Base-by-base conservation (phyloP, 2,888 invertebrate species). In the Thalpophila matura region DNA sequence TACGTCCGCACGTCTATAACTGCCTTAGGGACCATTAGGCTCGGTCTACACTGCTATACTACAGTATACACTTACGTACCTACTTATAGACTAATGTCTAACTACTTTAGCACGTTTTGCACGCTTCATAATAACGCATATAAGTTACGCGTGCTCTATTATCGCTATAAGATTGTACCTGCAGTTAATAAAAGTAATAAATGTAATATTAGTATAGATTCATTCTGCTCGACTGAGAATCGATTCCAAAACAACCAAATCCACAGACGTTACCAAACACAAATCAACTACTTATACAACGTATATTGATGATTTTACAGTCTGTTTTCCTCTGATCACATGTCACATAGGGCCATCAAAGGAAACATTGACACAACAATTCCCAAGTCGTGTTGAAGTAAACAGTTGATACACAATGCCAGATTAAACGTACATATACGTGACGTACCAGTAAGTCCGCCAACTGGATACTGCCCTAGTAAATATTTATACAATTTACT, bases 371-470 rank as follows among this genome's bases (percentile, higher is more conserved):
- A 51, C 73, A 40, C 46, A 51, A 72, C 49, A 40, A 57, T 57
- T 46, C 66, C 46, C 66, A 9, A 22, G 50, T 35, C n/a, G 49
- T 27, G 26, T 47, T 42, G 20, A 50, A 38, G 68, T 65, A 66
- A 69, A 73, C 57, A 72, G 50, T 64, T 40, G 56, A 26, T 33
- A 64, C 26, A 64, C 43, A 71, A 29, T 43, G 16, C 57, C 9
- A 72, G 50, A 68, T 65, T 65, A 51, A 57, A 68, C 47, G 66
- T 72, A 68, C 42, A 65, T 31, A 29, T 16, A 45, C 69, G 47
- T 72, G 49, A 46, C 27, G 56, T 27, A 31, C n/a, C 12, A 24
- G 55, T 71, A 50, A 68, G 51, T 29, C 26, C 26, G 9, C 56
- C 38, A 50, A 43, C 49, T 51, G 42, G 40, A 51, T 71, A 64